These are phyloP conservation scores for Tuta absoluta DNA, from an alignment of 2,888 invertebrate genomes.

Conservation along the genomic window DNA sequence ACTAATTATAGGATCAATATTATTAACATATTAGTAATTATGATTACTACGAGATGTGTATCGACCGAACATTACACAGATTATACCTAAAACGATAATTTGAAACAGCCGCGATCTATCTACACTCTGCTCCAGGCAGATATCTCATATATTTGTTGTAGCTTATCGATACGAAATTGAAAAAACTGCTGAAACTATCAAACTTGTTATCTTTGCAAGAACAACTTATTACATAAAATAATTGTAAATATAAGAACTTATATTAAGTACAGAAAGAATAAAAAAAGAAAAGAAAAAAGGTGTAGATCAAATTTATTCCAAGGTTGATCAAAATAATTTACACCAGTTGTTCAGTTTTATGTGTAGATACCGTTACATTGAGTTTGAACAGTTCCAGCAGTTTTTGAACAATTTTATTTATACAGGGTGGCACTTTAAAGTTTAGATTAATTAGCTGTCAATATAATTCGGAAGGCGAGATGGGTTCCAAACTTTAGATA, in stretches of 20 bases:
- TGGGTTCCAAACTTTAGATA: background rate
- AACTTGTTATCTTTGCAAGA: too few species aligned
- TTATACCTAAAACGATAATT: conserved; percentile 32
- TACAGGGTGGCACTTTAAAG: background rate
- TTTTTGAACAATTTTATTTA: background rate
- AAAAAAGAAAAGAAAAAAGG: too few species aligned
- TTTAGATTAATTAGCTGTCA: background rate
- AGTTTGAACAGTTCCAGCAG: background rate
- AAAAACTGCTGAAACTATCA: background rate
- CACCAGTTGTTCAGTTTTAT: background rate
- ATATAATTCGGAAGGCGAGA: background rate
- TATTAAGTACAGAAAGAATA: too few species aligned
- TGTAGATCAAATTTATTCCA: too few species aligned
- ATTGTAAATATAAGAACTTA: too few species aligned
- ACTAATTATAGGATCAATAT: background rate
- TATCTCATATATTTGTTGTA: conserved; percentile 26
- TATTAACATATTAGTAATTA: background rate
- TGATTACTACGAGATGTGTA: conserved; percentile 6
- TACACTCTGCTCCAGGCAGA: conserved; percentile 44
- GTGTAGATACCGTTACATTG: background rate
- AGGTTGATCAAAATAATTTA: too few species aligned
- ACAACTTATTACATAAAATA: too few species aligned
- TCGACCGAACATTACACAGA: conserved; percentile 18
- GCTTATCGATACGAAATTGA: background rate
- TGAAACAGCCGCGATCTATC: conserved; percentile 41